Conservation (phyloP, 2,888 invertebrate genomes). For the Chromoteleia sp. region DNA sequence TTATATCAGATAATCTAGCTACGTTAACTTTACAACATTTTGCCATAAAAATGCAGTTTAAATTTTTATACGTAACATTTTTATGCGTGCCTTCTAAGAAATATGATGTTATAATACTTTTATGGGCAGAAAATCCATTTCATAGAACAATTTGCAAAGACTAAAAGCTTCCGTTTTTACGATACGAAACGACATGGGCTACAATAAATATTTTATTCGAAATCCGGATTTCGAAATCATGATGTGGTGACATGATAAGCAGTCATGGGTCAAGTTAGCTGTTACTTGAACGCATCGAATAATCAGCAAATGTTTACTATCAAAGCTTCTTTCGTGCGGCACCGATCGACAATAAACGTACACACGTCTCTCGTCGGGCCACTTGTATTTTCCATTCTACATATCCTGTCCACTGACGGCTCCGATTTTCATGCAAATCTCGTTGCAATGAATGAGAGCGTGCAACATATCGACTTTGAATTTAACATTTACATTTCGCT, state of each 20-base stretch:
- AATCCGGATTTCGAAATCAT: conserved; percentile 4
- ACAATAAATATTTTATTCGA: conserved; percentile 4
- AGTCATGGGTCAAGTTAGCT: conserved; percentile 35
- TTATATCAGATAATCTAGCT: too few species aligned
- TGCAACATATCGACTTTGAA: conserved; percentile 58
- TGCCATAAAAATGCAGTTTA: too few species aligned
- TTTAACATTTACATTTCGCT: conserved; percentile 60
- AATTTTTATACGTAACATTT: too few species aligned
- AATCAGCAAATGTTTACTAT: conserved; percentile 56
- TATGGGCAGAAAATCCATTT: too few species aligned
- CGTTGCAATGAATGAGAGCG: conserved; percentile 46
- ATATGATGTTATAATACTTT: too few species aligned
- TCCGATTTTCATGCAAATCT: conserved; percentile 68
- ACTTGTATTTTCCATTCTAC: conserved; percentile 64
- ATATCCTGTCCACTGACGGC: conserved; percentile 50
- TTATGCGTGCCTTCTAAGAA: too few species aligned
- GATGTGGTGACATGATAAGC: conserved; percentile 42
- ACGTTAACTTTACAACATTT: too few species aligned
- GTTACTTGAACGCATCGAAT: conserved; percentile 56
- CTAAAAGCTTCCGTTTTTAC: too few species aligned
- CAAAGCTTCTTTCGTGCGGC: conserved; percentile 53
- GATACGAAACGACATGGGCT: background rate
- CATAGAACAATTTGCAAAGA: too few species aligned
- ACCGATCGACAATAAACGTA: conserved; percentile 63
- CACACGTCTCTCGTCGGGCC: conserved; percentile 37